Base-by-base conservation (phyloP, 2,113 vertebrate species). In the Dipodomys spectabilis region DNA sequence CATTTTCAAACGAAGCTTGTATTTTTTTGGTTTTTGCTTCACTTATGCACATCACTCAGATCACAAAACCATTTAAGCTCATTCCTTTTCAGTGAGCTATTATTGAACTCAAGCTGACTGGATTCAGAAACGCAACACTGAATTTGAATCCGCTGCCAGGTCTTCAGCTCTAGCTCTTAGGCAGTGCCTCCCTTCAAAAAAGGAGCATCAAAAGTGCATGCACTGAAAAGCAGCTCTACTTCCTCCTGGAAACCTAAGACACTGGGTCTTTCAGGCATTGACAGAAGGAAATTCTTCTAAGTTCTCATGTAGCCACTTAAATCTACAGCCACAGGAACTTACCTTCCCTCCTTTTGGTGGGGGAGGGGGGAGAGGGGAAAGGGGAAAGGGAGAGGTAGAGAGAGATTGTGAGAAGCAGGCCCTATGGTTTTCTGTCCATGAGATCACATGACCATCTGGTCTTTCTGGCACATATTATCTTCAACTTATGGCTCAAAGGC, bases 31-130 rank as follows among this genome's bases (percentile, higher is more conserved):
- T 85, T 96, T 84, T 77, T 94, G 92, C 80, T 96, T 95, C 90
- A 88, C 93, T 94, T 94, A 80, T 93, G 79, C 71, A 93, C 68
- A 88, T 88, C 75, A 75, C 72, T 97, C 90, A 30, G 80, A 94
- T 84, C 67, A 11, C n/a, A 11, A 94, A 93, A 67, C 57, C 93
- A 60, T 69, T 72, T 72, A 78, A 90, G 68, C 82, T 86, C 85
- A 94, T 95, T 95, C 90, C 78, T 94, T 96, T 96, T 73, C 92
- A 74, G 73, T 74, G 30, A 93, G 60, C 79, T 95, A 32, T 83
- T 84, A 78, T 0, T 88, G 82, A 95, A 92, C 89, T 82, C 82
- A 62, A 90, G 89, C 71, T 92, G 93, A 93, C 72, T 96, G 71
- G 27, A 23, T 78, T 85, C 89, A 60, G 72, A 91, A 92, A 62